Conservation (phyloP, 1,140 invertebrate genomes). For the Philopotamus ludificatus region DNA sequence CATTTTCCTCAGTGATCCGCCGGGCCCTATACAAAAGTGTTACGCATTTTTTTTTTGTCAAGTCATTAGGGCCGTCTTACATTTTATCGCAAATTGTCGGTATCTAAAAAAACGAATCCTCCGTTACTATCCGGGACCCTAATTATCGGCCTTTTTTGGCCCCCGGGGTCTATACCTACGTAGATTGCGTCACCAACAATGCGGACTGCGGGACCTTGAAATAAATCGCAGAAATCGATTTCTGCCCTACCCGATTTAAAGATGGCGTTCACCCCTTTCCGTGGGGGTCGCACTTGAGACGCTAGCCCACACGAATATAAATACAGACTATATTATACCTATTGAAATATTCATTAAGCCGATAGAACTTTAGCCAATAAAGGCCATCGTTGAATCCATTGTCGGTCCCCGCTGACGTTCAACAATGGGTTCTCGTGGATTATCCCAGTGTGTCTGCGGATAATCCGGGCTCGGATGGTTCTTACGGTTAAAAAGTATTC, state of each 20-base stretch:
- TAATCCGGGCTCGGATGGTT: background rate
- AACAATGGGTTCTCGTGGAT: background rate
- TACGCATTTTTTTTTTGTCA: background rate
- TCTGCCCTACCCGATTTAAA: constrained; percentile 9
- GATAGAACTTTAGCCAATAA: background rate
- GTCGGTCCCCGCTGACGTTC: background rate
- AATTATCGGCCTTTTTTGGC: background rate
- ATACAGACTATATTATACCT: background rate
- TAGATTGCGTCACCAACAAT: constrained; percentile 7
- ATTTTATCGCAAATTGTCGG: background rate
- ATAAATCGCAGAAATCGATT: constrained; percentile 10
- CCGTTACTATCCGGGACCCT: background rate
- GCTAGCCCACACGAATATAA: background rate
- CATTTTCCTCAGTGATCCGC: background rate
- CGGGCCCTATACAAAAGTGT: background rate
- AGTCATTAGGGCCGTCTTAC: background rate
- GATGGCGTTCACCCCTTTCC: background rate
- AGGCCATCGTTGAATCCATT: background rate
- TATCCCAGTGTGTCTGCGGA: background rate
- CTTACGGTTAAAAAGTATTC: background rate
- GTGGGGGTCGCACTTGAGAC: background rate
- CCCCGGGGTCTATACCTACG: background rate
- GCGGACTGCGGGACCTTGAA: constrained; percentile 15
- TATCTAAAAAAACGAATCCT: background rate
- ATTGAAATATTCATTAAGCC: background rate